Evolutionary conservation across 2,113 vertebrate genomes (phyloP).

Genomic region (Lophius piscatorius): DNA sequence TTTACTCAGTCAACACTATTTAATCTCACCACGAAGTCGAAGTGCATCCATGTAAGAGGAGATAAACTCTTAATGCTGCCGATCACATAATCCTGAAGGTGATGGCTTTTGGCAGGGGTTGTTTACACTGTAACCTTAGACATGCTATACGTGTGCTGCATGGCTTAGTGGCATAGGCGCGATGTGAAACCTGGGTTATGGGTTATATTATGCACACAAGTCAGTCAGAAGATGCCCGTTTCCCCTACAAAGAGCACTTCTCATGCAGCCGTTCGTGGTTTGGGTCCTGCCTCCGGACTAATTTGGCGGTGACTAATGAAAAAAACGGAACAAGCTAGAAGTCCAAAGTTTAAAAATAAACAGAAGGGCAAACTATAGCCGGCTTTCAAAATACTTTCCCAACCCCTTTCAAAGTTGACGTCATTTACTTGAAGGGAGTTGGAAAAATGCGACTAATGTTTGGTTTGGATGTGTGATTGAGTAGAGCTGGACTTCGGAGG

Average conservation of each 20-base stretch:
- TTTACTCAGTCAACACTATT: conserved; percentile 21
- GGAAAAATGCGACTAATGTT: conserved; percentile 72
- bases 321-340: conserved; percentile 37
- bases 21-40: conserved; percentile 44
- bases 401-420: conserved; percentile 58
- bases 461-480: conserved; percentile 49
- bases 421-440: conserved; percentile 57
- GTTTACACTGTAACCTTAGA: conserved; percentile 55
- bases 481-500: conserved; percentile 18
- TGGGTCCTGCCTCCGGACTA: conserved; percentile 50
- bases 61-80: conserved; percentile 64
- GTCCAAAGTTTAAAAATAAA: conserved; percentile 82
- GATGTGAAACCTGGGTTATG: conserved; percentile 25
- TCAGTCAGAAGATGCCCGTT: conserved; percentile 10
- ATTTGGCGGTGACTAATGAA: conserved; percentile 51
- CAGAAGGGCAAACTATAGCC: conserved; percentile 68
- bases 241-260: conserved; percentile 8
- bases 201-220: conserved; percentile 44
- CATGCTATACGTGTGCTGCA: conserved; percentile 46
- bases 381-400: conserved; percentile 67
- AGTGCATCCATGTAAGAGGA: conserved; percentile 49
- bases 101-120: conserved; percentile 48
- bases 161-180: conserved; percentile 50
- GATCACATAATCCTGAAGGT: conserved; percentile 69
- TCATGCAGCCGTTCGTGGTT: conserved; percentile 44